Conservation (phyloP, 2,113 vertebrate genomes). For the Nerophis ophidion region DNA sequence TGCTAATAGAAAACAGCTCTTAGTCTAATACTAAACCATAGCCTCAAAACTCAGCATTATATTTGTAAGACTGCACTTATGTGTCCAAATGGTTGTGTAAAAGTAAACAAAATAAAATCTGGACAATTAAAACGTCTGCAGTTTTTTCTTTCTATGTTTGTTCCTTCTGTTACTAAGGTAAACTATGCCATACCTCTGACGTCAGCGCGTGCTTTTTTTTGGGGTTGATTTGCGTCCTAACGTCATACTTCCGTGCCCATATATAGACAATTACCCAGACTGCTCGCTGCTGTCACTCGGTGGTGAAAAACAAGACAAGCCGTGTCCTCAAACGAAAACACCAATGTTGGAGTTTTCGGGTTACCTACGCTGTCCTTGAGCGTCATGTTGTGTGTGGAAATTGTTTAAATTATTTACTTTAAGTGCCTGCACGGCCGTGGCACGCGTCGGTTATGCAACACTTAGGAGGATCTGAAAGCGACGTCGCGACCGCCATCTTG, state of each 20-base stretch:
- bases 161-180: slow-evolving; percentile 70
- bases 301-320: background rate
- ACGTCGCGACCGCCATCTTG: slow-evolving; percentile 2
- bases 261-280: slow-evolving; percentile 39
- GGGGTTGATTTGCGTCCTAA: slow-evolving; percentile 45
- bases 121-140: slow-evolving; percentile 23
- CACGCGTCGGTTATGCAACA: slow-evolving; percentile 12
- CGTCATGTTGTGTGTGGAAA: background rate
- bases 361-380: no score
- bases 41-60: background rate
- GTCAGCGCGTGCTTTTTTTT: slow-evolving; percentile 64
- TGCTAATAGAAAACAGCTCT: no score
- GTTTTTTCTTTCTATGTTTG: slow-evolving; percentile 61
- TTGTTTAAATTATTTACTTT: background rate
- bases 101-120: no score
- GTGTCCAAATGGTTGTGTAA: no score
- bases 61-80: background rate
- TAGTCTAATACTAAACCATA: no score
- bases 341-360: background rate
- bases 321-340: background rate
- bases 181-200: slow-evolving; percentile 44
- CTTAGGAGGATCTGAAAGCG: slow-evolving; percentile 33
- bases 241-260: slow-evolving; percentile 65
- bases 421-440: background rate
- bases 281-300: background rate